Evolutionary conservation across 2,797 vertebrate species (phyloP), one percentile per base, ranked within the genome.

Genomic region (Melanotaenia pygmaea): DNA sequence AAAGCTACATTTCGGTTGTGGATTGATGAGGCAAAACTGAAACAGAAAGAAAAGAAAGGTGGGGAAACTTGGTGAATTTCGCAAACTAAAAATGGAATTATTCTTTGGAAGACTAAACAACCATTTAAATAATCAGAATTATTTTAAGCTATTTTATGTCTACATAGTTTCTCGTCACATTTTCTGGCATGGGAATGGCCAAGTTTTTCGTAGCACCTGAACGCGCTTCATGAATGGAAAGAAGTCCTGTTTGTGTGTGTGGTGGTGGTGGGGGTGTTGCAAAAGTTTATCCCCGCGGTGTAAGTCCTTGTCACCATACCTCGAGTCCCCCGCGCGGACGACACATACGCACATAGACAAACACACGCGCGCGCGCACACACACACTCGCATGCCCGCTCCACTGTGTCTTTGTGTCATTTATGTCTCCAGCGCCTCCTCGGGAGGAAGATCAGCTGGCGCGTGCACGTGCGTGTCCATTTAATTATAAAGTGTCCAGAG

Each of bases 241-340:
- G 64, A 78, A 82, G 72, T 16, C 18, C 43, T 47, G 43, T 47
- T 5, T 20, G 14, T 20, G 43, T 40, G 38, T 47, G 43, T 47
- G 40, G 40, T 43, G 40, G 5, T 37, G 57, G 58, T 79, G n/a
- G 73, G 0, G 60, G n/a, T 24, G 2, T 28, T 28, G 28, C 28
- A 87, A 90, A 91, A 91, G 84, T 91, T 91, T 85, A 69, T 74
- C 75, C 67, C 61, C 35, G 34, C 43, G 11, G 56, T 61, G 66
- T 26, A 16, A 57, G 50, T 59, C 57, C 50, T 34, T 56, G 80
- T 79, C 67, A 43, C 62, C 51, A 38, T 18, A 56, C 37, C 43
- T 35, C 32, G 22, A 30, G 62, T 35, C 32, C 38, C 37, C 14
- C 45, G 43, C 63, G 50, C 65, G 59, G 16, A 37, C 47, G 14